Evolutionary conservation across 2,888 invertebrate species (phyloP).

Genomic region (Pimpla rufipes): DNA sequence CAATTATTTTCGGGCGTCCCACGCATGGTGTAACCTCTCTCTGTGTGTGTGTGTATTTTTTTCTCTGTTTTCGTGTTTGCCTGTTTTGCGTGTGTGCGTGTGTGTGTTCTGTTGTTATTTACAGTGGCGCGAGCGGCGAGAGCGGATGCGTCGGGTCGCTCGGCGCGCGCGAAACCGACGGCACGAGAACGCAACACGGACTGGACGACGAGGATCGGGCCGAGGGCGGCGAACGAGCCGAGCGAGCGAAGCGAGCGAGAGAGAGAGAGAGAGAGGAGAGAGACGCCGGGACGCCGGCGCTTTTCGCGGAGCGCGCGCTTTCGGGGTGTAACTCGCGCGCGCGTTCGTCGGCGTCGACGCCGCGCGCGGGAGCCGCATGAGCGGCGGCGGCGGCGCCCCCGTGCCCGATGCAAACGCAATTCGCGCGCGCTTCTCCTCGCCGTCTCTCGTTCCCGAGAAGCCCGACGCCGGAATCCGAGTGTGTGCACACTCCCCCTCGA

Average conservation of each 20-base stretch:
- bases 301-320: constrained; percentile 52
- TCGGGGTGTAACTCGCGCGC: constrained; percentile 1
- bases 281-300: constrained; percentile 55
- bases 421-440: constrained; percentile 7
- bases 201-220: constrained; percentile 44
- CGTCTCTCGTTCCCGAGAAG: no score
- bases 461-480: background rate
- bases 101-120: no score
- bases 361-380: background rate
- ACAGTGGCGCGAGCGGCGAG: no score
- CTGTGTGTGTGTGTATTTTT: no score
- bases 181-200: constrained; percentile 57
- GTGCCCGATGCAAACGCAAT: constrained; percentile 32
- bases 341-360: background rate
- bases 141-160: background rate
- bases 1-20: no score
- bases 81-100: no score
- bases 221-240: constrained; percentile 11
- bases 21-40: no score
- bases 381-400: no score
- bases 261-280: no score
- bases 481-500: constrained; percentile 1
- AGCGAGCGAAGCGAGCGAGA: constrained; percentile 17
- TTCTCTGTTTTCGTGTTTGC: no score
- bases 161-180: constrained; percentile 33